Conservation (phyloP, 2,797 vertebrate species). For the Megaceryle alcyon region DNA sequence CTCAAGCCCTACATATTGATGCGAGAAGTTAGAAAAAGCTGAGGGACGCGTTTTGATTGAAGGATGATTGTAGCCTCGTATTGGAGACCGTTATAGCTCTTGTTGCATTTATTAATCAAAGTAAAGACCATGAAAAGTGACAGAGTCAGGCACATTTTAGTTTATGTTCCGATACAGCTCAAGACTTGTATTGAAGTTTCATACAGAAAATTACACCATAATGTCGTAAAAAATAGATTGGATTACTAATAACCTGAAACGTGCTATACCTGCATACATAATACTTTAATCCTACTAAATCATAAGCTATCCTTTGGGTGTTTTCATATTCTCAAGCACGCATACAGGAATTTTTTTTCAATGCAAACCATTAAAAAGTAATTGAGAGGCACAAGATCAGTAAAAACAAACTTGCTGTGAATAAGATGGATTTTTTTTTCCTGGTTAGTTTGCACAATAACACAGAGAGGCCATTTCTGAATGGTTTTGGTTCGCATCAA, state of each 20-base stretch:
- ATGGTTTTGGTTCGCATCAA: not conserved
- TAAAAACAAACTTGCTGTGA: constrained; percentile 70
- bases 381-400: constrained; percentile 61
- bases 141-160: constrained; percentile 73
- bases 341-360: constrained; percentile 67
- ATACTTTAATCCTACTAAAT: constrained; percentile 71
- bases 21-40: constrained; percentile 30
- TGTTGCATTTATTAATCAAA: constrained; percentile 76
- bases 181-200: constrained; percentile 71
- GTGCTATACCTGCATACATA: constrained; percentile 72
- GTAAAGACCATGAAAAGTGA: constrained; percentile 74
- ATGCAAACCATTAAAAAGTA: constrained; percentile 70
- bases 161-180: constrained; percentile 72
- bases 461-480: not conserved
- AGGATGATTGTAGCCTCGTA: constrained; percentile 46
- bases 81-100: constrained; percentile 54
- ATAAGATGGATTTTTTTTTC: not conserved
- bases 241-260: constrained; percentile 76
- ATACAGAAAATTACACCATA: constrained; percentile 72
- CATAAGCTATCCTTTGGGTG: constrained; percentile 72
- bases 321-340: constrained; percentile 64
- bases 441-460: not conserved
- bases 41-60: constrained; percentile 54
- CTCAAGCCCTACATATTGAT: constrained; percentile 5
- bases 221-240: constrained; percentile 76